These are phyloP conservation scores for Aspiorhynchus laticeps DNA, from an alignment of 2,113 vertebrate species.

Conservation along the genomic window DNA sequence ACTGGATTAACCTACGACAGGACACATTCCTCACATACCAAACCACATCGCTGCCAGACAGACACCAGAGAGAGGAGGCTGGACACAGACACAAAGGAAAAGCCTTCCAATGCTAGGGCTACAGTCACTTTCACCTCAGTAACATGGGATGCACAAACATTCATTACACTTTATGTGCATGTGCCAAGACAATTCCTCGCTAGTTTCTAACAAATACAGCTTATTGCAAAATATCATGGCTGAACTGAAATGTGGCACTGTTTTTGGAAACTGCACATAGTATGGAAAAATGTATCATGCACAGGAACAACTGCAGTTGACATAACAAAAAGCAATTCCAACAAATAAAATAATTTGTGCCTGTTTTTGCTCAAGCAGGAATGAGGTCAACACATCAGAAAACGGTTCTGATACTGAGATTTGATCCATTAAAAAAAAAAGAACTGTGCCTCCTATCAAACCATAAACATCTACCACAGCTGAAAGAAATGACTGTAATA, in stretches of 20 bases:
- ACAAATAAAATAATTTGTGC: neutral
- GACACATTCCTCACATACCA: slow-evolving; percentile 60
- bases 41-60: slow-evolving; percentile 50
- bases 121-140: neutral
- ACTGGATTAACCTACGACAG: slow-evolving; percentile 51
- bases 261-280: neutral
- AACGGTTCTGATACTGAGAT: too few species aligned
- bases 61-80: slow-evolving; percentile 29
- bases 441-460: neutral
- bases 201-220: neutral
- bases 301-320: neutral
- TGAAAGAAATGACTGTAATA: slow-evolving; percentile 6
- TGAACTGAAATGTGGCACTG: neutral
- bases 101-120: neutral
- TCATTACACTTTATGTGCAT: slow-evolving; percentile 12
- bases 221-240: neutral
- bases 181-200: neutral
- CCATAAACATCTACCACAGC: neutral
- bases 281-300: neutral
- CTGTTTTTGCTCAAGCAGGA: neutral
- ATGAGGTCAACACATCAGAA: neutral
- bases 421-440: too few species aligned
- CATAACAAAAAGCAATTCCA: neutral
- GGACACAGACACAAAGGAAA: slow-evolving; percentile 26
- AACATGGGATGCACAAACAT: slow-evolving; percentile 14